Evolutionary conservation across 2,888 invertebrate species (phyloP).

Genomic region (Lacanobia oleracea): DNA sequence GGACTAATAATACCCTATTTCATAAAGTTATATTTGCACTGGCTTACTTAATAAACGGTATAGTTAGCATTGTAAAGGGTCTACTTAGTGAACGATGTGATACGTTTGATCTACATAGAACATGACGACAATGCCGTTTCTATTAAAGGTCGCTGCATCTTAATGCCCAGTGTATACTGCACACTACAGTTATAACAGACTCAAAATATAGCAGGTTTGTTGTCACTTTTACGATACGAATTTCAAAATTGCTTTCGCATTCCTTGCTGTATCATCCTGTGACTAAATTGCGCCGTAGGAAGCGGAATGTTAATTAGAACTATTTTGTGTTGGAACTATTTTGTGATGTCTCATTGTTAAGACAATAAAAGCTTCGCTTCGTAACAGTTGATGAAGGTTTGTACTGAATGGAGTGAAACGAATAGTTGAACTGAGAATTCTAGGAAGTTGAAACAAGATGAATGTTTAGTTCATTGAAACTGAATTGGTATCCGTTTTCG

Average conservation of each 20-base stretch:
- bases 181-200: background rate
- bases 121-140: no score
- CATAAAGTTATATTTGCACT: no score
- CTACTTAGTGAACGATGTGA: no score
- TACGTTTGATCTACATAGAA: no score
- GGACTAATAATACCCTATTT: no score
- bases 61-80: no score
- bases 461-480: background rate
- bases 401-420: background rate
- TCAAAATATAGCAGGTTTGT: background rate
- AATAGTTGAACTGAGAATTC: slow-evolving; percentile 9
- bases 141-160: background rate
- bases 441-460: background rate
- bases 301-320: background rate
- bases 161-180: background rate
- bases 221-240: background rate
- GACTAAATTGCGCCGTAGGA: background rate
- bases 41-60: no score
- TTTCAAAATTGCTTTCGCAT: background rate
- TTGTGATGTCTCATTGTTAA: background rate
- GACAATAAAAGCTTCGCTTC: no score
- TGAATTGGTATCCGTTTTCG: background rate
- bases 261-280: background rate
- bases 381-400: background rate
- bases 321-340: background rate